Evolutionary conservation across 2,113 vertebrate genomes (phyloP), one percentile per base, ranked within the genome.

Genomic region (Ranitomeya variabilis): DNA sequence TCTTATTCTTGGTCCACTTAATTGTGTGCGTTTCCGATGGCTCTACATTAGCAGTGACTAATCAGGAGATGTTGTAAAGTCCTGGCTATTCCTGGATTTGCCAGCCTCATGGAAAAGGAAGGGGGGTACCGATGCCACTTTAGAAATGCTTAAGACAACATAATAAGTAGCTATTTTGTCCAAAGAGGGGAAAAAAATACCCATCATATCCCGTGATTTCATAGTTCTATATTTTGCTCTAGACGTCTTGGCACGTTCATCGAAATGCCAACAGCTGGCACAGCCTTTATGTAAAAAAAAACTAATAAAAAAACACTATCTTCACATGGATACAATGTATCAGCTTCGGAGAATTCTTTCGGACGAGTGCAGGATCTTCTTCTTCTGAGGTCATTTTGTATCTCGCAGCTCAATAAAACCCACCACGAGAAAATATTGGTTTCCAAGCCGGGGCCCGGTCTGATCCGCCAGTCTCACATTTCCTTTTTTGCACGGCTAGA

Each of bases 141-240:
- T 54, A 31, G 15, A 74, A 57, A 85, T 55, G 54, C 71, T 85
- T 74, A 85, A 73, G 69, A 85, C 69, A 85, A 76, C 69, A 73
- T 84, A 84, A 84, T 85, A 85, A 73, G 83, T 55, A 76, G 83
- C 67, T 85, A 60, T 76, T 85, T 73, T 73, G 83, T 85, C 83
- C 83, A 57, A 31, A 74, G 37, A 31, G 67, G 14, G 21, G 37
- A 85, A 18, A 74, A 51, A 81, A 74, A 74, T 67, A 85, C 74
- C 54, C 52, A 26, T 59, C 52, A 76, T 59, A 74, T 85, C 21
- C 16, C 13, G 64, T 71, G 82, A 69, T 67, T 57, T 55, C 16
- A 59, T 19, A 16, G 45, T 84, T 84, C 82, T 84, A 84, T 84
- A 84, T 71, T 81, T 84, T 12, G 64, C 82, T 71, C 82, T 19